These are phyloP conservation scores for Brenthis ino DNA, from an alignment of 2,888 invertebrate species.

Conservation along the genomic window DNA sequence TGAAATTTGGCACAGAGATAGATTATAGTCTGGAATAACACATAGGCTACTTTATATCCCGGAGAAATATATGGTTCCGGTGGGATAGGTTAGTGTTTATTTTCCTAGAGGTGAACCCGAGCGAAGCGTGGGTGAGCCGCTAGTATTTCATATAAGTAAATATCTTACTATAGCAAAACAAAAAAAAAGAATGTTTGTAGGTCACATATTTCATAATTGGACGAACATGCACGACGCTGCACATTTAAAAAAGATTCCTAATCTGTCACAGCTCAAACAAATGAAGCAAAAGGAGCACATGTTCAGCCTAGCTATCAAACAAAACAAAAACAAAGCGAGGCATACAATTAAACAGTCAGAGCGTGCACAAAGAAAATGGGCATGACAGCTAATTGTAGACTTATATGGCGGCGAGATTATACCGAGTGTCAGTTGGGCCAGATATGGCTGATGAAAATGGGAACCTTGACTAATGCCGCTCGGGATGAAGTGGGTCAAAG, in stretches of 20 bases:
- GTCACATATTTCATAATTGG: conserved; percentile 2
- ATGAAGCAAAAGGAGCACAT: conserved; percentile 33
- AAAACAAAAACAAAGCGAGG: conserved; percentile 46
- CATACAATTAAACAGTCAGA: conserved; percentile 61
- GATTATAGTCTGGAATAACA: no score
- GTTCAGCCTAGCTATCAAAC: conserved; percentile 39
- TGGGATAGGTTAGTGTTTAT: no score
- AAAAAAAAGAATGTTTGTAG: background rate
- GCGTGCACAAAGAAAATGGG: conserved; percentile 62
- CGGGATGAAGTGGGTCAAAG: conserved; percentile 55
- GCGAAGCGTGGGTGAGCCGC: no score
- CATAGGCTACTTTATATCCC: no score
- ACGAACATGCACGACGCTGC: background rate
- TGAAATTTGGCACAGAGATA: no score
- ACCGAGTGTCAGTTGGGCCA: conserved; percentile 58
- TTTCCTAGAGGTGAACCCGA: no score
- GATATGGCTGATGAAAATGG: conserved; percentile 67
- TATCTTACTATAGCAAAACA: background rate
- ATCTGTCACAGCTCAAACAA: conserved; percentile 31
- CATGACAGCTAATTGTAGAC: conserved; percentile 73
- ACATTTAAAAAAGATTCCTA: conserved; percentile 20
- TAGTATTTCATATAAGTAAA: no score
- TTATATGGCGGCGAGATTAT: conserved; percentile 70
- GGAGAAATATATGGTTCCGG: no score
- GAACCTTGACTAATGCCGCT: conserved; percentile 71